phyloP scores from a whole-genome alignment of 2,888 invertebrate species.

The Mystacides longicornis region DNA sequence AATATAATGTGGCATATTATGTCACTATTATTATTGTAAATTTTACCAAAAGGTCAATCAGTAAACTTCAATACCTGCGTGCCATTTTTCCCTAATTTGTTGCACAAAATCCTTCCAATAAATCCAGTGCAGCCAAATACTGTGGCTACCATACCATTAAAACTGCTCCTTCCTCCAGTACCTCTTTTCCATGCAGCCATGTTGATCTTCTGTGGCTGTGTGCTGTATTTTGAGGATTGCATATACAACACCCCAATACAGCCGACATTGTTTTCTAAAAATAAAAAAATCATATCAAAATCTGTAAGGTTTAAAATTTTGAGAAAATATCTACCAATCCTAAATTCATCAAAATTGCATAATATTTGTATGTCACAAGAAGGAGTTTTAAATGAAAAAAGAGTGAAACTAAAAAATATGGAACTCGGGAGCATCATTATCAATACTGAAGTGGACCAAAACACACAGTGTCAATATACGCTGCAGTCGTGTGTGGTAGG shows the following conservation, averaged over 20 bases:
- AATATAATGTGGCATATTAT: background rate
- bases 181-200: conserved; percentile 67
- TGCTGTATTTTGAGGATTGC: conserved; percentile 46
- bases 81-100: conserved; percentile 81
- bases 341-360: no score
- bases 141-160: conserved; percentile 97
- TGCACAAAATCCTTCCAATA: conserved; percentile 80
- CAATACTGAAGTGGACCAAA: no score
- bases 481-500: no score
- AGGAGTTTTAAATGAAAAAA: no score
- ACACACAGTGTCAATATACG: no score
- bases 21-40: background rate
- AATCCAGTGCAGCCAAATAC: conserved; percentile 92
- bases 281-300: background rate
- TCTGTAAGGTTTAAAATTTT: background rate
- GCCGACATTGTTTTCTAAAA: conserved; percentile 38
- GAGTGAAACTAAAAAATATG: no score
- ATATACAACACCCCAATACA: conserved; percentile 42
- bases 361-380: no score
- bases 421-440: no score
- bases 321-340: no score
- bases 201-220: conserved; percentile 48
- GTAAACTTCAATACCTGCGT: conserved; percentile 62
- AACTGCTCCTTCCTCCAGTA: conserved; percentile 90
- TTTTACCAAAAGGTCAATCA: background rate